A percentile compares a stretch with the other conserved stretches of the same genome.
Evolutionary conservation across 1,140 invertebrate genomes (phyloP).

Genomic region (Cryptotermes secundus): DNA sequence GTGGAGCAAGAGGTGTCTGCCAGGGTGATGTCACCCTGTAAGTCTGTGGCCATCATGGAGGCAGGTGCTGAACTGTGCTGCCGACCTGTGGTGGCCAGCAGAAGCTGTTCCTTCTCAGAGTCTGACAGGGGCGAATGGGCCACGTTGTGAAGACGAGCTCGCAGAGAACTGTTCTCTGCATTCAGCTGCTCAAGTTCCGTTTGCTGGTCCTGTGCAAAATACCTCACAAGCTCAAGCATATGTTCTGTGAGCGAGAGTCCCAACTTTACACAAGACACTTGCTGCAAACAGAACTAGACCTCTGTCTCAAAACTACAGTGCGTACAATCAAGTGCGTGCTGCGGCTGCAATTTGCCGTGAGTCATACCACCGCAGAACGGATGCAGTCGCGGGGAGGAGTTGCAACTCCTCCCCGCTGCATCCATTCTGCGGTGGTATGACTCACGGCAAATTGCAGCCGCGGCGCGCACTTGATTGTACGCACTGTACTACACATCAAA

Average conservation of each 20-base stretch:
- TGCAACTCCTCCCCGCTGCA: no score
- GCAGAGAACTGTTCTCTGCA: conserved; percentile 72
- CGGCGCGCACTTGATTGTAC: no score
- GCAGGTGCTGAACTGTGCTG: conserved; percentile 65
- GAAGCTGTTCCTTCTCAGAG: conserved; percentile 74
- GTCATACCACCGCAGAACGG: no score
- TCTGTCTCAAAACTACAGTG: no score
- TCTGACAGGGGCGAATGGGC: conserved; percentile 78
- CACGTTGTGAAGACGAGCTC: conserved; percentile 71
- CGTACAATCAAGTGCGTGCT: no score
- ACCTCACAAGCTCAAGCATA: background rate
- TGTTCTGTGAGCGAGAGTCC: no score
- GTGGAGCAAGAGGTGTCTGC: conserved; percentile 64
- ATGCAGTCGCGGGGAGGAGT: no score
- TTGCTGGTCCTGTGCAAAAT: conserved; percentile 53
- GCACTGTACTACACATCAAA: no score
- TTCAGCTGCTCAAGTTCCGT: conserved; percentile 63
- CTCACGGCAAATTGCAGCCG: no score
- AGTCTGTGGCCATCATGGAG: conserved; percentile 48
- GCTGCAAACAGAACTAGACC: no score
- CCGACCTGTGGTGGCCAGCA: conserved; percentile 46
- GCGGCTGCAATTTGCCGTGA: no score
- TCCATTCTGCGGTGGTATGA: no score
- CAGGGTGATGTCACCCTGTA: background rate
- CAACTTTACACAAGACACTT: background rate